These are phyloP conservation scores for Hypanus sabinus DNA, from an alignment of 2,113 vertebrate genomes.

Conservation along the genomic window DNA sequence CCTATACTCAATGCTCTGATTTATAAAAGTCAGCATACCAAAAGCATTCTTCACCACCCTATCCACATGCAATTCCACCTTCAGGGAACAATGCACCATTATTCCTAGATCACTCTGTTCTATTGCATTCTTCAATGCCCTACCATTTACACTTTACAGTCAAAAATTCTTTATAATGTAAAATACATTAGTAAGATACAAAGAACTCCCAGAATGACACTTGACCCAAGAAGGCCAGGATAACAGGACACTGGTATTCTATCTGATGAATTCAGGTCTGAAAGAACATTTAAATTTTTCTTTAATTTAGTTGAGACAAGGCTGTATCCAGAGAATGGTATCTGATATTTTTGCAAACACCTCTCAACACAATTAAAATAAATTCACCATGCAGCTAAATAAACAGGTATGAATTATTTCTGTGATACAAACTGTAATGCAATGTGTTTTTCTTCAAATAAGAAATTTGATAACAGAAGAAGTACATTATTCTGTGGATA, in stretches of 20 bases:
- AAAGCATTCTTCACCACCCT: no score
- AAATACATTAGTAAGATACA: background rate
- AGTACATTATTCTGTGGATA: background rate
- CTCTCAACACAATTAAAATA: background rate
- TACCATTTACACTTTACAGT: no score
- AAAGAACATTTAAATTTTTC: background rate
- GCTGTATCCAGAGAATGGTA: background rate
- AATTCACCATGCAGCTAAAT: background rate
- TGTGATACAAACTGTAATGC: background rate
- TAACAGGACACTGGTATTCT: background rate
- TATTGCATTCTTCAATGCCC: no score
- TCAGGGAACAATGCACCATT: no score
- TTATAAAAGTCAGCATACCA: no score
- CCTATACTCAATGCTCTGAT: no score
- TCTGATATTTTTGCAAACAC: background rate
- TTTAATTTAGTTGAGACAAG: background rate
- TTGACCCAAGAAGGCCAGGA: background rate
- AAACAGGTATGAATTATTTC: background rate
- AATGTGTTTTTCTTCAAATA: background rate
- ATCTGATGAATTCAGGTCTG: background rate
- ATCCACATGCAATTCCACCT: no score
- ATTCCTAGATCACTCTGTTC: no score
- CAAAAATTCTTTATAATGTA: no score
- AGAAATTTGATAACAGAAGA: background rate
- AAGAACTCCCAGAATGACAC: background rate